Percentiles rank a stretch among this genome's conserved stretches.
These are phyloP conservation scores for Silurus asotus DNA, from an alignment of 2,113 vertebrate genomes.

Conservation along the genomic window DNA sequence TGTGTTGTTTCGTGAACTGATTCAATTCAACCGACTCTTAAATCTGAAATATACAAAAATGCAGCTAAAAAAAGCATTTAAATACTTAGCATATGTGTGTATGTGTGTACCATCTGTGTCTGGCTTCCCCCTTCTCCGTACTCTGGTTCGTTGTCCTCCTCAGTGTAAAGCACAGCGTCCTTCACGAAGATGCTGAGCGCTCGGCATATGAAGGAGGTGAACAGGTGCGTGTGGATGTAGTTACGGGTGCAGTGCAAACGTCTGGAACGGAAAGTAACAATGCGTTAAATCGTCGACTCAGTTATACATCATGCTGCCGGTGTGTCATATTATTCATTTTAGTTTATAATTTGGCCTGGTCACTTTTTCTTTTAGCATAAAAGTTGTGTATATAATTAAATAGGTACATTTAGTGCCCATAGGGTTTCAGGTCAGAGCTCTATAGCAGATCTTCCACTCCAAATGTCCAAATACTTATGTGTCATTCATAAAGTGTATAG, in stretches of 20 bases:
- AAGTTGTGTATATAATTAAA: no score
- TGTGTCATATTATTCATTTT: no score
- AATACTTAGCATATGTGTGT: not conserved
- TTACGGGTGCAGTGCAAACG: slow-evolving; percentile 90
- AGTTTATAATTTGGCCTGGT: no score
- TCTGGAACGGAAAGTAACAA: slow-evolving; percentile 54
- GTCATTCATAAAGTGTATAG: no score
- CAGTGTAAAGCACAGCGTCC: slow-evolving; percentile 81
- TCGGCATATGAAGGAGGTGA: slow-evolving; percentile 87
- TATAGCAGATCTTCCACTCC: no score
- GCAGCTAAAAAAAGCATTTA: no score
- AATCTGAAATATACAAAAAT: not conserved
- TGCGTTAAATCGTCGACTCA: not conserved
- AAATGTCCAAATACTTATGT: no score
- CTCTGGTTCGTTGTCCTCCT: slow-evolving; percentile 50
- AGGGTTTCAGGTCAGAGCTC: no score
- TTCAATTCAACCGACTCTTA: not conserved
- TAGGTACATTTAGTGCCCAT: no score
- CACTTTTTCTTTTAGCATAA: no score
- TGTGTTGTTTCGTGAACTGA: not conserved
- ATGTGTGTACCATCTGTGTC: slow-evolving; percentile 73
- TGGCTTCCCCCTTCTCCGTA: slow-evolving; percentile 58
- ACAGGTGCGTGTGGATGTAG: slow-evolving; percentile 91
- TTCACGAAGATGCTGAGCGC: slow-evolving; percentile 88
- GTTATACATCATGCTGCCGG: not conserved